phyloP scores from a whole-genome alignment of 2,113 vertebrate genomes.

The Siniperca knerii region DNA sequence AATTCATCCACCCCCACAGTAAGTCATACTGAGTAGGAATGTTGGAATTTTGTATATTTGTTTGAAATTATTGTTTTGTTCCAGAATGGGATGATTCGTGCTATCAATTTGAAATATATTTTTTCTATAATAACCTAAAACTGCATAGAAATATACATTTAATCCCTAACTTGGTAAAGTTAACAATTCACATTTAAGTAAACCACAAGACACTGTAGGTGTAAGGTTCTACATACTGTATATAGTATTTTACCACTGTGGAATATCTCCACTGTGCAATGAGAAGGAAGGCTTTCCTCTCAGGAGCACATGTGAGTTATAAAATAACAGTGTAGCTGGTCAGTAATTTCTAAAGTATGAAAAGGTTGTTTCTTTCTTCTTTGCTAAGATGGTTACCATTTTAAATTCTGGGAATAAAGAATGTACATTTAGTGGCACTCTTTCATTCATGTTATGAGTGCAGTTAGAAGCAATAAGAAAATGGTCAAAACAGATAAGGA shows the following conservation, averaged over 20 bases:
- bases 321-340: no score
- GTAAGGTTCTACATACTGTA: background rate
- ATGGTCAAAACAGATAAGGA: background rate
- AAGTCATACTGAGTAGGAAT: slow-evolving; percentile 26
- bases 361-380: background rate
- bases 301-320: no score
- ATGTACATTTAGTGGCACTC: background rate
- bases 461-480: background rate
- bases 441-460: background rate
- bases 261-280: background rate
- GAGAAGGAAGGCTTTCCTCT: background rate
- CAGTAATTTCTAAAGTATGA: background rate
- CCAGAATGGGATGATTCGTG: background rate
- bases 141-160: background rate
- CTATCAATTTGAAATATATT: background rate
- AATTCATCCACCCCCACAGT: slow-evolving; percentile 40
- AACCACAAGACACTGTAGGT: background rate
- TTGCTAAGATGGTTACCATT: background rate
- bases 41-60: background rate
- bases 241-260: background rate
- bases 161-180: background rate
- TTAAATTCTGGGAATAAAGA: background rate
- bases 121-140: background rate
- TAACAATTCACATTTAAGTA: background rate
- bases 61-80: background rate